Percentiles rank a stretch among this genome's conserved stretches.
These are phyloP conservation scores for Sphinx pinastri DNA, from an alignment of 2,888 invertebrate genomes.

Conservation along the genomic window DNA sequence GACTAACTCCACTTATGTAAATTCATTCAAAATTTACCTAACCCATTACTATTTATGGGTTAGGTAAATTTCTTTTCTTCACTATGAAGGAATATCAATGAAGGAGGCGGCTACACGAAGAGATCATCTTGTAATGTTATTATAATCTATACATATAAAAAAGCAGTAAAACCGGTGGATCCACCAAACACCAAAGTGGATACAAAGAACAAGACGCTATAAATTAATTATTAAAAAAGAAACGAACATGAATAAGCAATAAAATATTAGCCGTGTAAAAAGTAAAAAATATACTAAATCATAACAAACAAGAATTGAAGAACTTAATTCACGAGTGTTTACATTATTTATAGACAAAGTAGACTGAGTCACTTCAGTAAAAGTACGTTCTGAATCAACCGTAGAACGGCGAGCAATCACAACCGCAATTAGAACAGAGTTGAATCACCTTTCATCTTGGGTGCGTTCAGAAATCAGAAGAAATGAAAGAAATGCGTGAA, in stretches of 20 bases:
- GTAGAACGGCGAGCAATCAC: constrained; percentile 20
- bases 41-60: too few species aligned
- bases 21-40: too few species aligned
- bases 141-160: too few species aligned
- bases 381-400: constrained; percentile 33
- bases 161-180: too few species aligned
- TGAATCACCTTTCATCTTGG: constrained; percentile 38
- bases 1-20: too few species aligned
- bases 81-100: too few species aligned
- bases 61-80: too few species aligned
- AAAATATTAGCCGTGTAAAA: background rate
- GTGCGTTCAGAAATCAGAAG: constrained; percentile 1
- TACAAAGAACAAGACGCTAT: background rate
- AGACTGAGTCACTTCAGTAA: constrained; percentile 23
- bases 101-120: too few species aligned
- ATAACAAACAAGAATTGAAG: background rate
- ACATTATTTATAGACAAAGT: constrained; percentile 17
- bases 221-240: background rate
- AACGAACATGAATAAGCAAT: background rate
- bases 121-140: too few species aligned
- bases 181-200: too few species aligned
- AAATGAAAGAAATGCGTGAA: too few species aligned
- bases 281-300: background rate
- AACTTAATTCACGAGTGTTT: background rate
- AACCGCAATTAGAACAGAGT: constrained; percentile 40